Evolutionary conservation across 2,113 vertebrate genomes (phyloP).

Genomic region (Poeciliopsis turrubarensis): DNA sequence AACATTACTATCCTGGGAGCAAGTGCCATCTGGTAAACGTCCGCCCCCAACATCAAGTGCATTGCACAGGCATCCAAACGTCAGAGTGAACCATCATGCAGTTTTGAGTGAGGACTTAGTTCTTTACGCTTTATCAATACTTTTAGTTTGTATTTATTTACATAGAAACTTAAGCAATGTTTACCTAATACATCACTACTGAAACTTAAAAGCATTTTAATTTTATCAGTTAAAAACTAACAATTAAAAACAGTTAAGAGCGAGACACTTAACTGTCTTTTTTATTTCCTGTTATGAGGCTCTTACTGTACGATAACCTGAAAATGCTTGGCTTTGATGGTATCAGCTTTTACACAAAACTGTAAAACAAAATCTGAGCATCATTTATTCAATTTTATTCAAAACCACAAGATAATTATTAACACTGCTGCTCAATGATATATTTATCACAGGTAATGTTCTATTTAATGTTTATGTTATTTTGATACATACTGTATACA

Average conservation of each 20-base stretch:
- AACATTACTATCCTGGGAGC: conserved; percentile 77
- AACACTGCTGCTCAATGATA: not conserved
- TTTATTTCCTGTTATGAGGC: too few species aligned
- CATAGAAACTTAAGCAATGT: not conserved
- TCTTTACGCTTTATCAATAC: not conserved
- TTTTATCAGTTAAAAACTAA: too few species aligned
- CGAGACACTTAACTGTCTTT: too few species aligned
- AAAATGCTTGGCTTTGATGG: not conserved
- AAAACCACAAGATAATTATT: not conserved
- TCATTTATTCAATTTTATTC: not conserved
- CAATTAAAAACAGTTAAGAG: too few species aligned
- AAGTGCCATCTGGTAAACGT: conserved; percentile 74
- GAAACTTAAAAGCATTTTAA: too few species aligned
- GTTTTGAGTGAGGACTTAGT: conserved; percentile 41
- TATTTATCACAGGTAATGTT: not conserved
- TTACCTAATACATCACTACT: not conserved
- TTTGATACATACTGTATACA: too few species aligned
- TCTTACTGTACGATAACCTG: not conserved
- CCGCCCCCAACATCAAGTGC: conserved; percentile 69
- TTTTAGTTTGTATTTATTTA: conserved; percentile 1
- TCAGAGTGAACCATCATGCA: conserved; percentile 40
- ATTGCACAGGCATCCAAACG: conserved; percentile 56
- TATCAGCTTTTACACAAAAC: not conserved
- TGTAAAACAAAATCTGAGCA: not conserved
- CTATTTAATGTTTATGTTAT: not conserved